Conservation (phyloP, 2,888 invertebrate genomes). For the Diogma glabrata region DNA sequence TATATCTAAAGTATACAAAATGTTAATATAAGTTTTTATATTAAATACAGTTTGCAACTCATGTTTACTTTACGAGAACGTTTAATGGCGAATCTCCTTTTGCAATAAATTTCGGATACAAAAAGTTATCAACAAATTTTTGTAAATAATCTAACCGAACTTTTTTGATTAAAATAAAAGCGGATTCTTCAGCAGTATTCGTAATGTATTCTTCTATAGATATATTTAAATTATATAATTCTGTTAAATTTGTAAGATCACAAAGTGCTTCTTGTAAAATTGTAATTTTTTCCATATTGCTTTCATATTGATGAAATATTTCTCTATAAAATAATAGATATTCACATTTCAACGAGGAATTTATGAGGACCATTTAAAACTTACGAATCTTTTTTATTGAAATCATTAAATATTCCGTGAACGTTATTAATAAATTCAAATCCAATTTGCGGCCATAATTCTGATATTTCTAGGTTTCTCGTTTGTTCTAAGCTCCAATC, state of each 20-base stretch:
- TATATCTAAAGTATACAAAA: constrained; percentile 25
- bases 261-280: constrained; percentile 30
- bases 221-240: constrained; percentile 30
- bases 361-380: constrained; percentile 16
- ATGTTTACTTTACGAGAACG: constrained; percentile 29
- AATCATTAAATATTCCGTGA: constrained; percentile 30
- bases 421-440: constrained; percentile 34
- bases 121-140: constrained; percentile 30
- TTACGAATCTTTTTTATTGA: constrained; percentile 31
- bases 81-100: constrained; percentile 28
- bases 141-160: constrained; percentile 31
- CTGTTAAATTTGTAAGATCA: constrained; percentile 31
- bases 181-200: constrained; percentile 32
- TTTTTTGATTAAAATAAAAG: constrained; percentile 31
- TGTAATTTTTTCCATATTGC: constrained; percentile 28
- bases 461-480: constrained; percentile 30
- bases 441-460: constrained; percentile 35
- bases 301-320: constrained; percentile 31
- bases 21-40: too few species aligned
- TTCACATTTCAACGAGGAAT: background rate
- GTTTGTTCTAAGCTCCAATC: constrained; percentile 34
- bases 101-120: constrained; percentile 34
- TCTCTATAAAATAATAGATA: constrained; percentile 23
- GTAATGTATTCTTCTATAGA: constrained; percentile 32
- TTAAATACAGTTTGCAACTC: too few species aligned